A percentile compares a stretch with the other conserved stretches of the same genome.
Conservation (phyloP, 2,888 invertebrate genomes). For the Bruchidius siliquastri region DNA sequence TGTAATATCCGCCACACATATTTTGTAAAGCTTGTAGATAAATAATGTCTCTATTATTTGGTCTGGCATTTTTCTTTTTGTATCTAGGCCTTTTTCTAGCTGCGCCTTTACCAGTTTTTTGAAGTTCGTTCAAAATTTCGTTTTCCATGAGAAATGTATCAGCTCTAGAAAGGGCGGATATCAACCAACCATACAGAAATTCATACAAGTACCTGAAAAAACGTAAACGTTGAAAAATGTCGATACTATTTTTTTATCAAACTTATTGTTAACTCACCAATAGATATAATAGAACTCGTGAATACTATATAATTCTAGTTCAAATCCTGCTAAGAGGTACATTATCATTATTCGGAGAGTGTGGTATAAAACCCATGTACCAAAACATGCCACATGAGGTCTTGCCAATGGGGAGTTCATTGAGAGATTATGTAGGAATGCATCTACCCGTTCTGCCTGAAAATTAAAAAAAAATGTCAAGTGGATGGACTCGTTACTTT, state of each 20-base stretch:
- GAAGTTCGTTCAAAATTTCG: slow-evolving; percentile 48
- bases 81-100: slow-evolving; percentile 62
- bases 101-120: slow-evolving; percentile 48
- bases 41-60: slow-evolving; percentile 79
- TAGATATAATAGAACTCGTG: slow-evolving; percentile 96
- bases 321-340: slow-evolving; percentile 89
- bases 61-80: slow-evolving; percentile 56
- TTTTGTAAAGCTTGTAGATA: slow-evolving; percentile 88
- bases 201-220: slow-evolving; percentile 80
- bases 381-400: slow-evolving; percentile 78
- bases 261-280: slow-evolving; percentile 57
- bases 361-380: slow-evolving; percentile 94
- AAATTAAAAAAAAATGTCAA: not conserved
- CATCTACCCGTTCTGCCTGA: slow-evolving; percentile 87
- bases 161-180: slow-evolving; percentile 85
- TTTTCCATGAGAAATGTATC: slow-evolving; percentile 77
- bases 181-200: slow-evolving; percentile 89
- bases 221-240: not conserved
- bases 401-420: slow-evolving; percentile 64
- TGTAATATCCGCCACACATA: slow-evolving; percentile 92
- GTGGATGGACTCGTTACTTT: too few relatives aligned
- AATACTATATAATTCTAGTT: slow-evolving; percentile 89
- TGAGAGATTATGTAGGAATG: slow-evolving; percentile 67
- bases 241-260: not conserved
- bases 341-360: slow-evolving; percentile 89